Conservation (phyloP, 2,113 vertebrate species). For the Psilopsiagon aurifrons region DNA sequence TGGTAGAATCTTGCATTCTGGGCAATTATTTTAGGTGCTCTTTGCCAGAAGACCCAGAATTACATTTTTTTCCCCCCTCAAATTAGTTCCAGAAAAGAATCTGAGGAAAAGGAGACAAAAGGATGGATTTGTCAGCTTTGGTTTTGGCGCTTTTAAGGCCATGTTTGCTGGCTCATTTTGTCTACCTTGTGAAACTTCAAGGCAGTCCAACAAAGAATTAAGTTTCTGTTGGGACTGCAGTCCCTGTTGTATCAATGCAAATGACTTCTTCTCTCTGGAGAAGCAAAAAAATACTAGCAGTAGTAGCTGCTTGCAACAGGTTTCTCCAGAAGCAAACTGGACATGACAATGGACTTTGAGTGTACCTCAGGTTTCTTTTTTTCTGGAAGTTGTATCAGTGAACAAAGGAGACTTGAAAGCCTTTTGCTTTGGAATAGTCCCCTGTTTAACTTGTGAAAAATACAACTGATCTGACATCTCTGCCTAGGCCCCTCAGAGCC, state of each 20-base stretch:
- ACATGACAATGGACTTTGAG: neutral
- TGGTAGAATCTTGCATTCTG: slow-evolving; percentile 56
- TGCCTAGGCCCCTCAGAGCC: neutral
- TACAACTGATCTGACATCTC: neutral
- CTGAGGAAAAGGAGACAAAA: slow-evolving; percentile 37
- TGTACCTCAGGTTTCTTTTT: neutral
- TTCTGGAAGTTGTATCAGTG: neutral
- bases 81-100: slow-evolving; percentile 49
- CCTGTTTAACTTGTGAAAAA: neutral
- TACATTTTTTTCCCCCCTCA: neutral
- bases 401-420: neutral
- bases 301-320: neutral
- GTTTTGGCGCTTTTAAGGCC: neutral
- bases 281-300: neutral
- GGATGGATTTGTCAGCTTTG: slow-evolving; percentile 55
- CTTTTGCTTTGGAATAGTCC: neutral
- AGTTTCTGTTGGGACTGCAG: neutral
- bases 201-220: slow-evolving; percentile 10
- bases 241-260: neutral
- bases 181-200: slow-evolving; percentile 10
- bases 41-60: slow-evolving; percentile 52
- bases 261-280: neutral
- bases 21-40: slow-evolving; percentile 39
- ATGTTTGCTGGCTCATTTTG: slow-evolving; percentile 30
- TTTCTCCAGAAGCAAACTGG: neutral